Base-by-base conservation (phyloP, 2,113 vertebrate species). In the Athene cunicularia region DNA sequence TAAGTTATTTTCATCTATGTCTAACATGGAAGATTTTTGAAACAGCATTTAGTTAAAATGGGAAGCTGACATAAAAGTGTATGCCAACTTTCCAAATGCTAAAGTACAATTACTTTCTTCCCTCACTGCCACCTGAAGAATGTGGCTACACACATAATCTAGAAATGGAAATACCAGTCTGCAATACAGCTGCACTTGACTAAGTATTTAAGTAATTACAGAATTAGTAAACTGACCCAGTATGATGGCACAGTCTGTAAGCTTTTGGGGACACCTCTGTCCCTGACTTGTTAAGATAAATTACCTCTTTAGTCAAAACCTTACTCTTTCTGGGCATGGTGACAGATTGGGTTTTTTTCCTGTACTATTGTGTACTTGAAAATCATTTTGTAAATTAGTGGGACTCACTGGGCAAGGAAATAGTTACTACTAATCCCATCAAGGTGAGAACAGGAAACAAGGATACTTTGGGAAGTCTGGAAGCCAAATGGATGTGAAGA, bases 31-130 rank as follows among this genome's bases (percentile, higher is more conserved):
- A 66, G 45, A 64, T 56, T 94, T 92, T 64, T 89, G 88, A 95
- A 96, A 91, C 24, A 89, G 49, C 21, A 92, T 62, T 80, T 79
- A 82, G 64, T 52, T 85, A 80, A 87, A 95, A 87, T 89, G 26
- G 37, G 35, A 91, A 96, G 77, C 43, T 71, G 39, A 84, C 63
- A 93, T 28, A 50, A 33, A 87, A 80, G 43, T 9, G 5, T n/a
- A 71, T n/a, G 64, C n/a, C 88, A 95, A 12, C 67, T 91, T 93
- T 74, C 56, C 68, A 91, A 89, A 79, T 53, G 41, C n/a, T 73
- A 55, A 86, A 91, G 86, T 63, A 66, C 47, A 86, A 76, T 53
- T 58, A 45, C 24, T 96, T 88, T 86, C 62, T 85, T 95, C 45
- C 59, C 35, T 88, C 41, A 33, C 26, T 77, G 60, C 41, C 56